These are phyloP conservation scores for Columba livia DNA, from an alignment of 2,113 vertebrate species.

Conservation along the genomic window DNA sequence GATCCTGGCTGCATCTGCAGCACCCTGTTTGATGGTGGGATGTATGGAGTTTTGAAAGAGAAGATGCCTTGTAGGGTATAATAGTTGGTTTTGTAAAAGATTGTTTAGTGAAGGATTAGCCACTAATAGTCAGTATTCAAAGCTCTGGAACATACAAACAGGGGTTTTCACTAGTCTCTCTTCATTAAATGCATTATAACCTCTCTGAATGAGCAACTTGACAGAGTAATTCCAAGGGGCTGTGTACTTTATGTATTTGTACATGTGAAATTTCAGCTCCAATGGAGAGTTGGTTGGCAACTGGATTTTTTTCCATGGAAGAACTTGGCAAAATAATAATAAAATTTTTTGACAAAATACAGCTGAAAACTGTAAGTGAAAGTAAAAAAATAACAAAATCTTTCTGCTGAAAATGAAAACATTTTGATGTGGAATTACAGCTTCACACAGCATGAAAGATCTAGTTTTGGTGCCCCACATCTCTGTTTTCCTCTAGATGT, in stretches of 20 bases:
- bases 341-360: background rate
- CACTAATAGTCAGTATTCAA: background rate
- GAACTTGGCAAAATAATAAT: background rate
- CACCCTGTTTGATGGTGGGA: background rate
- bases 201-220: background rate
- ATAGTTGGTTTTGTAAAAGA: background rate
- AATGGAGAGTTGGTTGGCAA: background rate
- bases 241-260: background rate
- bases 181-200: background rate
- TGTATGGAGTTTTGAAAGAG: background rate
- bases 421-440: background rate
- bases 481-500: background rate
- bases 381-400: background rate
- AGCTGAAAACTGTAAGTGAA: background rate
- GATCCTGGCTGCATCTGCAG: too few species aligned
- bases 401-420: background rate
- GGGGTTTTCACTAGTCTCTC: background rate
- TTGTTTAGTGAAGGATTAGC: background rate
- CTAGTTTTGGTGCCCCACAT: background rate
- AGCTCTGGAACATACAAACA: background rate
- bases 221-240: background rate
- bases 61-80: background rate
- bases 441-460: background rate
- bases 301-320: background rate
- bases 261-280: background rate